Conservation (phyloP, 2,797 vertebrate species). For the Orientallactaga sibirica region DNA sequence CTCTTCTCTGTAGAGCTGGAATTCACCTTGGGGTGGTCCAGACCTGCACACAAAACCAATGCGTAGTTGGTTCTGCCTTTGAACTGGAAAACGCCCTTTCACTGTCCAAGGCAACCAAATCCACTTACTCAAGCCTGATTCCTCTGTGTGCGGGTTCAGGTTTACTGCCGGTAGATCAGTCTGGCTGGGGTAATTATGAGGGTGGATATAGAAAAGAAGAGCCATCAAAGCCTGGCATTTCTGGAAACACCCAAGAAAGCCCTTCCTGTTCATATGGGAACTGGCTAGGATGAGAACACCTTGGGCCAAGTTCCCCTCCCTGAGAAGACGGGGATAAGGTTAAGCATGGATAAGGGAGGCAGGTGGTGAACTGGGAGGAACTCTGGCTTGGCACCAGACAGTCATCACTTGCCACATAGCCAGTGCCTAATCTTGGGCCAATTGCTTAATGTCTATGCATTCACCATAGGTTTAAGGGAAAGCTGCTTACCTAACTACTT, state of each 20-base stretch:
- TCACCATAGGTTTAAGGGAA: not conserved
- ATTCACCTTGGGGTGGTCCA: not conserved
- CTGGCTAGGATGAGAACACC: not conserved
- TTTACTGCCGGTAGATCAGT: not conserved
- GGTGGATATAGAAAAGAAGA: constrained; percentile 18
- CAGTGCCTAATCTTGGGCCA: not conserved
- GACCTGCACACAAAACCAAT: not conserved
- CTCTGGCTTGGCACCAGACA: not conserved
- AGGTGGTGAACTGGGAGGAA: not conserved
- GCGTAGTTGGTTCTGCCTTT: not conserved
- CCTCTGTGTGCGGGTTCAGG: not conserved
- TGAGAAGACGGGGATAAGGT: not conserved
- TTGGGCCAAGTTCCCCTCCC: not conserved
- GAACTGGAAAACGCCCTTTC: constrained; percentile 31
- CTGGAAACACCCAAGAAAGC: not conserved
- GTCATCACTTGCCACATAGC: not conserved
- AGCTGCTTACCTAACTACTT: not conserved
- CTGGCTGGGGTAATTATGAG: not conserved
- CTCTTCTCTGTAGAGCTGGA: not conserved
- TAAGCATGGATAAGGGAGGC: not conserved
- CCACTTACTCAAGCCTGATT: not conserved
- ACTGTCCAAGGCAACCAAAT: constrained; percentile 27
- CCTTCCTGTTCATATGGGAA: not conserved
- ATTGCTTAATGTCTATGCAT: constrained; percentile 10
- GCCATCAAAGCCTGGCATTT: constrained; percentile 24